Conservation (phyloP, 2,113 vertebrate genomes). For the Cyprinodon brontotheroides region DNA sequence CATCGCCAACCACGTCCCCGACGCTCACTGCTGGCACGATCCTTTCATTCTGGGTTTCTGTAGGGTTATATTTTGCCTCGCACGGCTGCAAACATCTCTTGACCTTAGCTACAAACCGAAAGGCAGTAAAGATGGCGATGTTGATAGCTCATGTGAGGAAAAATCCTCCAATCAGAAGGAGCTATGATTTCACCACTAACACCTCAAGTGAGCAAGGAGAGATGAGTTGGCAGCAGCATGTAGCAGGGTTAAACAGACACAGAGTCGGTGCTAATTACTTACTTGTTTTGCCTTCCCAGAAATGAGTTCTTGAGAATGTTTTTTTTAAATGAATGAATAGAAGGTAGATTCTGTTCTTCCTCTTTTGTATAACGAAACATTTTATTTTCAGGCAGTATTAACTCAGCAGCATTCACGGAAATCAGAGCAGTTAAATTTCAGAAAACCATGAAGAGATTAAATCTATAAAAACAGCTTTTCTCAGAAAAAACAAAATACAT, state of each 20-base stretch:
- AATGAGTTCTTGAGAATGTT: neutral
- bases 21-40: conserved; percentile 42
- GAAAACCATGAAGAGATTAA: too few relatives aligned
- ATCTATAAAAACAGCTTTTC: too few relatives aligned
- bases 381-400: neutral
- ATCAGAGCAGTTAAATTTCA: neutral
- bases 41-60: conserved; percentile 9
- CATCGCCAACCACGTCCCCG: conserved; percentile 47
- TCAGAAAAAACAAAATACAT: too few relatives aligned
- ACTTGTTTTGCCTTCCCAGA: neutral
- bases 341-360: neutral
- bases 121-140: neutral
- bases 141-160: neutral
- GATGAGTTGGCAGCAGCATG: neutral
- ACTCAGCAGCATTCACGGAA: neutral
- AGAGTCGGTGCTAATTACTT: neutral
- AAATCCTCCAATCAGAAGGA: neutral
- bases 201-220: neutral
- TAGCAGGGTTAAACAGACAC: neutral
- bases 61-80: neutral
- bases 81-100: conserved; percentile 22
- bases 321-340: neutral
- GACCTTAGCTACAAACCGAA: conserved; percentile 14
- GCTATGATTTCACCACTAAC: neutral
- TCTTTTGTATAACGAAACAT: conserved; percentile 1